Base-by-base conservation (phyloP, 2,888 invertebrate genomes). In the Ommatoiulus sabulosus region DNA sequence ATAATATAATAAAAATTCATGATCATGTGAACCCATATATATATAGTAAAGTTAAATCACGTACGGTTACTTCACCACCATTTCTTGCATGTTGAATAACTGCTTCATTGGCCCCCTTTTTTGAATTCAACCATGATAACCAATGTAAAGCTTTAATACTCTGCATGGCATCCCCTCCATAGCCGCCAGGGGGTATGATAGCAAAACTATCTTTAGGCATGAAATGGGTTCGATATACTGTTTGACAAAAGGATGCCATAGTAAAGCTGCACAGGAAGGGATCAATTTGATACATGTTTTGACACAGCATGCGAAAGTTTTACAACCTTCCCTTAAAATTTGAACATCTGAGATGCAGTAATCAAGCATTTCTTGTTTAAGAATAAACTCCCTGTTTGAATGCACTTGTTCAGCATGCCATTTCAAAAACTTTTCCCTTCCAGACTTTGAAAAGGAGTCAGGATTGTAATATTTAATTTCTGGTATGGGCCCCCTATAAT, bases 301-400 rank as follows among this genome's bases (percentile, higher is more conserved):
- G 15, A 44, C 84, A 10, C 12, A 35, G 8, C 4, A 12, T 5
- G 12, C 12, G 12, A 84, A 84, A 15, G 10, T 15, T 12, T 52
- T 52, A 15, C 20, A 84, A 15, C 52, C 52, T 52, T 52, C 4
- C 15, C 87, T 87, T 7, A 87, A 35, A 52, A 87, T 52, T 4
- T 20, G 52, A n/a, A 87, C 57, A 87, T 87, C 57, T 4, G 20
- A 52, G 2, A 48, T 52, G 15, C 48, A 87, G 35, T 87, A 87
- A 12, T 2, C 6, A 7, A 8, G 20, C 15, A 87, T 12, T 10
- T 87, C 57, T 4, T 20, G 10, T 7, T 24, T 8, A 0, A 87
- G n/a, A 10, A 15, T 35, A 10, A 52, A 87, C 5, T 3, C 3
- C 7, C 7, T n/a, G 4, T 48, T 12, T 10, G 17, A 17, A 0